A percentile compares a stretch with the other conserved stretches of the same genome.
These are phyloP conservation scores for Gymnopithys bicolor DNA, from an alignment of 2,797 vertebrate species.

Conservation along the genomic window DNA sequence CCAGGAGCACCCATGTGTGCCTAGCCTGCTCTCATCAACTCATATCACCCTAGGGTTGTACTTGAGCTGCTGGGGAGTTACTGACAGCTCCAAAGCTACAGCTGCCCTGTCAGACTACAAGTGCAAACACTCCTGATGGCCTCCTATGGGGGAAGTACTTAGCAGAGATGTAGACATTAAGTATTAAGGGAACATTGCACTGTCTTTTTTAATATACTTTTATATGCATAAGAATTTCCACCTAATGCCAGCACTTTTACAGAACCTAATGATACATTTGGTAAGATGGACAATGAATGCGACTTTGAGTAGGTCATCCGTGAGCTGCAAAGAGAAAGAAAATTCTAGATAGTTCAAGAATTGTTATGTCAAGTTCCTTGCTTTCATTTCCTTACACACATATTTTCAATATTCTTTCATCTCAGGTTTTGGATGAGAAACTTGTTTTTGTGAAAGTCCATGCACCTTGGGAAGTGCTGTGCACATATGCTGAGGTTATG, in stretches of 20 bases:
- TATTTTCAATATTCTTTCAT: slow-evolving; percentile 17
- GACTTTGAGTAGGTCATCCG: background rate
- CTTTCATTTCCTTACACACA: background rate
- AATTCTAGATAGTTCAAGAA: background rate
- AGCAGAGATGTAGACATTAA: background rate
- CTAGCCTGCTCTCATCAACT: background rate
- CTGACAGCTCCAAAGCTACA: background rate
- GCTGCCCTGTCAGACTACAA: background rate
- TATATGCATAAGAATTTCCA: background rate
- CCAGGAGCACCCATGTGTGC: background rate
- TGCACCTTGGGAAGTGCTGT: slow-evolving; percentile 90
- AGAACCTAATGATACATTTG: background rate
- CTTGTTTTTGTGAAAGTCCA: slow-evolving; percentile 89
- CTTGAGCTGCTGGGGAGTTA: background rate
- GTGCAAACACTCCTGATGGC: background rate
- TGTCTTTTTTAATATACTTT: background rate
- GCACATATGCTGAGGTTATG: slow-evolving; percentile 88
- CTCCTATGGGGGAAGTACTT: fast-evolving
- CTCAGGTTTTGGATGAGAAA: slow-evolving; percentile 85
- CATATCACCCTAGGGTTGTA: background rate
- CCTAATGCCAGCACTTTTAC: background rate
- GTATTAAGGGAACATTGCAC: background rate
- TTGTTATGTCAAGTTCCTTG: background rate
- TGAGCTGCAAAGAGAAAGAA: background rate
- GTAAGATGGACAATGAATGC: background rate